phyloP scores from a whole-genome alignment of 2,113 vertebrate species.

The Cyprinodon brontotheroides region DNA sequence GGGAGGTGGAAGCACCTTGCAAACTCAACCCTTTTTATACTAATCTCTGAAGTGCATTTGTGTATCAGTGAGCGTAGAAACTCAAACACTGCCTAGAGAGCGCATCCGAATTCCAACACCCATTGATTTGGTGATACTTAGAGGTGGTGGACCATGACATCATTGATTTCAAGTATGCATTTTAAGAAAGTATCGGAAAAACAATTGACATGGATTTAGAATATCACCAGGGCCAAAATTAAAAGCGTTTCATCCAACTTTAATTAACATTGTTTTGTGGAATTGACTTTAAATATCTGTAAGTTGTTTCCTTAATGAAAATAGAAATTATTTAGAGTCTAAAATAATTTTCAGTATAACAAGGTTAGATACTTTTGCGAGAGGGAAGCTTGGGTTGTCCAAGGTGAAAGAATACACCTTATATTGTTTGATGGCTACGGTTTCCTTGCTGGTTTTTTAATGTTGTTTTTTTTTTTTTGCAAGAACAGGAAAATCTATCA shows the following conservation, averaged over 20 bases:
- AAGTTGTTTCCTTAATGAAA: conserved; percentile 23
- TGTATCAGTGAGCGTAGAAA: not conserved
- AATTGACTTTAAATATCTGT: conserved; percentile 11
- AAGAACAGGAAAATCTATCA: conserved; percentile 52
- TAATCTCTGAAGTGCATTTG: not conserved
- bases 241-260: conserved; percentile 19
- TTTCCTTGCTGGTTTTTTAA: conserved; percentile 49
- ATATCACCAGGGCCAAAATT: conserved; percentile 29
- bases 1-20: not conserved
- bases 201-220: conserved; percentile 41
- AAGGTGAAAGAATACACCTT: conserved; percentile 35
- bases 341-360: not conserved
- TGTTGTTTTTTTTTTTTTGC: conserved; percentile 46
- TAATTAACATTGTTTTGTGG: conserved; percentile 19
- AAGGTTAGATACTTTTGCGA: conserved; percentile 4
- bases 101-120: conserved; percentile 34
- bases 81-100: not conserved
- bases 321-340: conserved; percentile 16
- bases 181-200: conserved; percentile 53
- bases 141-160: conserved; percentile 32
- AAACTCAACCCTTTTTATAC: not conserved
- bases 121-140: conserved; percentile 59
- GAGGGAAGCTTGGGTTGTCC: not conserved
- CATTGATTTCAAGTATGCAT: conserved; percentile 42
- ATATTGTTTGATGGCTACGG: conserved; percentile 37